Base-by-base conservation (phyloP, 2,113 vertebrate genomes). In the Epinephelus fuscoguttatus region DNA sequence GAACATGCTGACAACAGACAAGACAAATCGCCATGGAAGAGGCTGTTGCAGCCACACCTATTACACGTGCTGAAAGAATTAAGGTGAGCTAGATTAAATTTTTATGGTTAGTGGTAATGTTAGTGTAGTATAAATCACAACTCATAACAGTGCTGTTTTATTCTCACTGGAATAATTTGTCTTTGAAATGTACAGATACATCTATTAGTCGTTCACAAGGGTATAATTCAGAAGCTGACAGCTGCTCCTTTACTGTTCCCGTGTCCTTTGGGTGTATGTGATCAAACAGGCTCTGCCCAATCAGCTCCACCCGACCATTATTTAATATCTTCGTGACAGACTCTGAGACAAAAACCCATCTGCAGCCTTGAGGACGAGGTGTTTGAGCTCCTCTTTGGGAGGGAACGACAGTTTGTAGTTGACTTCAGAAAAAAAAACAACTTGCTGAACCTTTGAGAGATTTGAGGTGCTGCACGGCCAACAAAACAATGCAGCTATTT, bases 271-370 rank as follows among this genome's bases (percentile, higher is more conserved):
- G 97, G 90, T 98, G 97, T 23, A 98, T 94, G 79, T 97, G 97
- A 91, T 98, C 97, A 95, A 98, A 98, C 62, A 98, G 93, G 80
- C 97, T 98, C 90, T 98, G 97, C 76, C 97, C 97, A 89, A 96
- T 97, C 91, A 98, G 94, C 93, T 96, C 97, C 25, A 98, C 97
- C 94, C 95, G 96, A 90, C 94, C 96, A 88, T 97, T 97, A 89
- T 97, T 97, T 79, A 98, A 96, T 78, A 95, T 97, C 96, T 97
- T 97, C 70, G 94, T 96, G 89, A 98, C 94, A n/a, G 97, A 97
- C 91, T 98, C 97, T 3, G 97, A 98, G 88, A 98, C 96, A 94
- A 98, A 98, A 78, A 97, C 93, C 97, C 97, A 82, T 98, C 97
- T 27, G 97, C 96, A 87, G 97, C 96, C 96, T 95, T 96, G 18